These are phyloP conservation scores for Cheilosia soror DNA, from an alignment of 2,888 invertebrate species.

Conservation along the genomic window DNA sequence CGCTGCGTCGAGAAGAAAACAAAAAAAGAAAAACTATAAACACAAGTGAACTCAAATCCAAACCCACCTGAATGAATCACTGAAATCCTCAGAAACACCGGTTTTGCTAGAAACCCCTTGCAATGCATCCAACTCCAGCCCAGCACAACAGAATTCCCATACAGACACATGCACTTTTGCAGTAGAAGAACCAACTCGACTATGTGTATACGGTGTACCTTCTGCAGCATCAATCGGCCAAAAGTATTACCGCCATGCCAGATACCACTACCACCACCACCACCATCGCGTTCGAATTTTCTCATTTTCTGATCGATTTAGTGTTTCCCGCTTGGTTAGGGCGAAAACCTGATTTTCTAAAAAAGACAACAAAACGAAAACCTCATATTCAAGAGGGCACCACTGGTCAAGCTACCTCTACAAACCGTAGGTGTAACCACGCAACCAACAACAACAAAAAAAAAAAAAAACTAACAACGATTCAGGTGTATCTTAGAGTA, in stretches of 20 bases:
- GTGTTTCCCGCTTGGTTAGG: conserved; percentile 60
- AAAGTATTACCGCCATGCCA: conserved; percentile 14
- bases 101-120: conserved; percentile 53
- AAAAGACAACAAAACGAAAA: conserved; percentile 42
- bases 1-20: background rate
- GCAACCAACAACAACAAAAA: conserved; percentile 47
- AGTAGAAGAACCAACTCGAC: conserved; percentile 14
- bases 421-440: conserved; percentile 71
- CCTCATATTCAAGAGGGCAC: conserved; percentile 69
- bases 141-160: conserved; percentile 23
- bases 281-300: conserved; percentile 57
- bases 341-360: conserved; percentile 70
- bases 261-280: conserved; percentile 27
- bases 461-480: conserved; percentile 47
- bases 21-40: conserved; percentile 11
- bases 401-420: conserved; percentile 67
- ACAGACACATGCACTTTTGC: conserved; percentile 16
- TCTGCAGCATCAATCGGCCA: conserved; percentile 63
- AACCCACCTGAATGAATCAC: conserved; percentile 61
- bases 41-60: conserved; percentile 38
- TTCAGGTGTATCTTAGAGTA: conserved; percentile 68
- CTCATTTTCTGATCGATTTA: conserved; percentile 67
- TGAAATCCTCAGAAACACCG: conserved; percentile 61
- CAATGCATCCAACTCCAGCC: conserved; percentile 27
- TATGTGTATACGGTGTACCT: background rate